phyloP scores from a whole-genome alignment of 2,113 vertebrate genomes.

The Fregata magnificens region DNA sequence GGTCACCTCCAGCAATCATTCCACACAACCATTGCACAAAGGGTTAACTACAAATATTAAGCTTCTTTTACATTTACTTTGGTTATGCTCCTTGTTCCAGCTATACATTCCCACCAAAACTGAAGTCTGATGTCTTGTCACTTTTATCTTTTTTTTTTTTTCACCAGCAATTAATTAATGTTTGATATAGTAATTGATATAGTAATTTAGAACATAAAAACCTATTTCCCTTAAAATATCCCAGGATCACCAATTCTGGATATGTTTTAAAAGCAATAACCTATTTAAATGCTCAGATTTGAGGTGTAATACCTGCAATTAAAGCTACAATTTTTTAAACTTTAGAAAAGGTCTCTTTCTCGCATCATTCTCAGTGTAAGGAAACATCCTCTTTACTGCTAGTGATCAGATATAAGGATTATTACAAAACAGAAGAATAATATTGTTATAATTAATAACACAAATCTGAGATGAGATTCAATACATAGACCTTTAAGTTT shows the following conservation, averaged over 20 bases:
- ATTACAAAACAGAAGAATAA: neutral
- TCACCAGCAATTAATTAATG: neutral
- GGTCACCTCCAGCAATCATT: too few relatives aligned
- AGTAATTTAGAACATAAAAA: neutral
- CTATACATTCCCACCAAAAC: neutral
- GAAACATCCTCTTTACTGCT: neutral
- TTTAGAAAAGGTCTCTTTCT: neutral
- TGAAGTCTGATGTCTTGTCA: neutral
- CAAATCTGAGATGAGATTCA: neutral
- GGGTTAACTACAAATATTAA: neutral
- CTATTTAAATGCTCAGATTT: neutral
- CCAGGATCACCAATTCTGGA: neutral
- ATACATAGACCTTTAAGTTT: neutral
- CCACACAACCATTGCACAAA: neutral
- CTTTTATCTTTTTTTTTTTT: neutral
- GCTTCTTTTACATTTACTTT: neutral
- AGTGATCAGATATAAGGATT: neutral
- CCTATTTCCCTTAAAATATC: neutral
- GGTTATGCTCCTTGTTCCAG: neutral
- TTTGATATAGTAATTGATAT: neutral
- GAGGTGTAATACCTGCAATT: neutral
- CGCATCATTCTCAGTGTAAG: neutral
- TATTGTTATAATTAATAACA: constrained; percentile 7
- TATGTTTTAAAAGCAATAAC: neutral
- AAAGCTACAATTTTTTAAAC: neutral